These are phyloP conservation scores for Drosophila diplacantha DNA, from an alignment of 2,888 invertebrate species.

Conservation along the genomic window DNA sequence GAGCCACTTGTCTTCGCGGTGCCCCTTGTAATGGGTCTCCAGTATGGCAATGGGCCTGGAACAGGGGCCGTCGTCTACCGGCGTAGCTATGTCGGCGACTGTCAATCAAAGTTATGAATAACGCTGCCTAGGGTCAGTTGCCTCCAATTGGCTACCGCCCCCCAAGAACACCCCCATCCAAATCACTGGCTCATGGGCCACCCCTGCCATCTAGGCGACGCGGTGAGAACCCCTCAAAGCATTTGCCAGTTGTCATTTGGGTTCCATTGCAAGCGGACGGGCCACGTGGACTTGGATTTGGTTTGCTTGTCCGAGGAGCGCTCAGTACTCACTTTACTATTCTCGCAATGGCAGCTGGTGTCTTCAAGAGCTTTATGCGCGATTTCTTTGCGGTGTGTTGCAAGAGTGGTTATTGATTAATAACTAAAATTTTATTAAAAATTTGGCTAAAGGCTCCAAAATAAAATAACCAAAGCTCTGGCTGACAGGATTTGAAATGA, in stretches of 20 bases:
- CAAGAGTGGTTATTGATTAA: conserved; percentile 12
- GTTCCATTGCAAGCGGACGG: conserved; percentile 45
- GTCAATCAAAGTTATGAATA: conserved; percentile 73
- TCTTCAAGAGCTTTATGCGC: conserved; percentile 74
- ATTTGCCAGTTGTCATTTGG: conserved; percentile 68
- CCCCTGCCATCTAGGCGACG: conserved; percentile 29
- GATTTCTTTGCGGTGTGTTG: conserved; percentile 75
- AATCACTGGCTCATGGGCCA: conserved; percentile 3
- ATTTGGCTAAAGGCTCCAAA: conserved; percentile 24
- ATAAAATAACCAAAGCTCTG: conserved; percentile 30
- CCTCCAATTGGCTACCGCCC: conserved; percentile 33
- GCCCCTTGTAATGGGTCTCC: conserved; percentile 25
- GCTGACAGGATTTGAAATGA: conserved; percentile 22
- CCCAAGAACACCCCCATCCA: conserved; percentile 19
- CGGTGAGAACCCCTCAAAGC: conserved; percentile 49
- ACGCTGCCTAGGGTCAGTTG: conserved; percentile 44
- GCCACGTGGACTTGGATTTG: conserved; percentile 9
- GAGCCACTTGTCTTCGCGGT: conserved; percentile 36
- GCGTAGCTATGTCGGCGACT: conserved; percentile 39
- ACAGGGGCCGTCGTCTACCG: conserved; percentile 3
- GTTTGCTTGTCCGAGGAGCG: conserved; percentile 13
- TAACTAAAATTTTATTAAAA: conserved; percentile 28
- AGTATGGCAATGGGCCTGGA: conserved; percentile 17
- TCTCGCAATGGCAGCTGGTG: conserved; percentile 70
- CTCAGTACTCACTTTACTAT: conserved; percentile 10